Conservation (phyloP, 2,888 invertebrate genomes). For the Eurytoma adleriae region DNA sequence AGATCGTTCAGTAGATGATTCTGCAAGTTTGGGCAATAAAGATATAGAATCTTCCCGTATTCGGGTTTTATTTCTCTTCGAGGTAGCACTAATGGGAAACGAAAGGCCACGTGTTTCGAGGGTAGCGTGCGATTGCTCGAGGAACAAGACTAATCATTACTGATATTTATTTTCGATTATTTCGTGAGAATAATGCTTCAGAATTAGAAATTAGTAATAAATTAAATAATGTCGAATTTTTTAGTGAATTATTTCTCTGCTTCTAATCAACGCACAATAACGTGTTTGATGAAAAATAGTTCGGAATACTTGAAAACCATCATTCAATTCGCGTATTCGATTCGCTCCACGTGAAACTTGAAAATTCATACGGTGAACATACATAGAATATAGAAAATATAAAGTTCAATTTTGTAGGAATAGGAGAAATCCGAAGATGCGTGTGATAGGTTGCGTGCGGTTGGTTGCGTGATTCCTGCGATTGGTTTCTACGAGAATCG, state of each 20-base stretch:
- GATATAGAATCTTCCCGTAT: conserved; percentile 26
- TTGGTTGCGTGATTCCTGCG: conserved; percentile 67
- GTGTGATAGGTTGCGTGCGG: conserved; percentile 64
- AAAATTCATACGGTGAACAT: neutral
- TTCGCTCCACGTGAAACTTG: neutral
- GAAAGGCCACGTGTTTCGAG: conserved; percentile 52
- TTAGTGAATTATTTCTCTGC: too few relatives aligned
- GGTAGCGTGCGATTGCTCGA: conserved; percentile 46
- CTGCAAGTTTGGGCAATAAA: conserved; percentile 37
- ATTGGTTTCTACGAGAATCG: conserved; percentile 69
- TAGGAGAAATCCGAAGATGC: conserved; percentile 60
- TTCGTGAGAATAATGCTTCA: conserved; percentile 64
- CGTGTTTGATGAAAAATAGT: too few relatives aligned
- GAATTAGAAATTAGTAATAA: too few relatives aligned
- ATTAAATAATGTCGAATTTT: too few relatives aligned
- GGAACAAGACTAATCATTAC: conserved; percentile 65
- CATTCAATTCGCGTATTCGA: too few relatives aligned
- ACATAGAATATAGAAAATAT: too few relatives aligned
- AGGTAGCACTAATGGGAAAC: conserved; percentile 61
- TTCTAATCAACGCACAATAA: too few relatives aligned
- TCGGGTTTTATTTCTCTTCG: conserved; percentile 50
- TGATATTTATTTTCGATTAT: conserved; percentile 71
- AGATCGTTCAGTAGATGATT: conserved; percentile 46
- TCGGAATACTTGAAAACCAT: too few relatives aligned
- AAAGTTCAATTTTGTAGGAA: neutral